Evolutionary conservation across 2,888 invertebrate genomes (phyloP).

Genomic region (Lycocerus yunnanus): DNA sequence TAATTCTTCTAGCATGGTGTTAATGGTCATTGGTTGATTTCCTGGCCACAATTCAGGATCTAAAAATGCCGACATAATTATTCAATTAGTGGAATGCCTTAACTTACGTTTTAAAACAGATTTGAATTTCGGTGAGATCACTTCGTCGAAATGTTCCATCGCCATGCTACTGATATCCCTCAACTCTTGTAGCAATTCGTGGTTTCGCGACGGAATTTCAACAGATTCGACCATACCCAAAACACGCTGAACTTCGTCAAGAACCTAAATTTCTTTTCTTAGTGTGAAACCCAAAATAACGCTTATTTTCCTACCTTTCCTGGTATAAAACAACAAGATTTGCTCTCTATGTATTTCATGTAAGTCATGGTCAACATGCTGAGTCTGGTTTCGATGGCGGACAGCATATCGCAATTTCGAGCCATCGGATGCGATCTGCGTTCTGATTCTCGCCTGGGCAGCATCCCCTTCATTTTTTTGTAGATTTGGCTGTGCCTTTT

Average conservation of each 20-base stretch:
- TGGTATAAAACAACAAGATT: slow-evolving; percentile 89
- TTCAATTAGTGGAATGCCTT: neutral
- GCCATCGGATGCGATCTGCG: slow-evolving; percentile 82
- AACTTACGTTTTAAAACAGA: slow-evolving; percentile 38
- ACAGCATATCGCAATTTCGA: slow-evolving; percentile 87
- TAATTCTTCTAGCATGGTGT: neutral
- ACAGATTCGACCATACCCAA: slow-evolving; percentile 70
- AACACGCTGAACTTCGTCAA: slow-evolving; percentile 85
- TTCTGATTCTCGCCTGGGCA: slow-evolving; percentile 89
- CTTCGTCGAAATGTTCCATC: slow-evolving; percentile 94
- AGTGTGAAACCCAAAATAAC: neutral
- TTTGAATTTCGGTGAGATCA: slow-evolving; percentile 66
- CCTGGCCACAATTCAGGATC: neutral
- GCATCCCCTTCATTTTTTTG: slow-evolving; percentile 77
- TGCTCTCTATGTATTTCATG: slow-evolving; percentile 82
- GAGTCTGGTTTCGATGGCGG: slow-evolving; percentile 87
- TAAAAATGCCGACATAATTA: neutral
- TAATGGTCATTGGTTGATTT: neutral
- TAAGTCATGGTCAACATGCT: slow-evolving; percentile 94
- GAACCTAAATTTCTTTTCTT: slow-evolving; percentile 62
- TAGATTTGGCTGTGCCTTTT: slow-evolving; percentile 74
- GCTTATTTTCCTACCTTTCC: slow-evolving; percentile 71
- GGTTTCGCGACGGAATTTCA: slow-evolving; percentile 74
- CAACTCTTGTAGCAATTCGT: slow-evolving; percentile 81
- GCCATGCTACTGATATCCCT: slow-evolving; percentile 94